Conservation (phyloP, 2,113 vertebrate genomes). For the Triplophysa dalaica region DNA sequence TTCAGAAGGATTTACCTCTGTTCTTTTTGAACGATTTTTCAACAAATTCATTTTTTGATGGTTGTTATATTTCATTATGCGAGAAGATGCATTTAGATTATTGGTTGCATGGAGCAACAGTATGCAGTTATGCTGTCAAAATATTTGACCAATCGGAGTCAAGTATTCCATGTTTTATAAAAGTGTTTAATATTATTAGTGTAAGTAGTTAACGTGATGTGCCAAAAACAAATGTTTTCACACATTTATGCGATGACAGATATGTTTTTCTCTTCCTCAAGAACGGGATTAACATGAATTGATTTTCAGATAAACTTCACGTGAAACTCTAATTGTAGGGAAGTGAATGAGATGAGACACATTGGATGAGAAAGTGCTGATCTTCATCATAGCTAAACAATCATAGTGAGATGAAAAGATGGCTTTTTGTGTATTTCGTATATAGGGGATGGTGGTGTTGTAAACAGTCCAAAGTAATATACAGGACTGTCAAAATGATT, state of each 20-base stretch:
- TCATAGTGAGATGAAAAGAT: neutral
- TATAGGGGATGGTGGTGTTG: slow-evolving; percentile 45
- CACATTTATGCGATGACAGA: no score
- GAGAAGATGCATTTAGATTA: no score
- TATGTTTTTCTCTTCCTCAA: neutral
- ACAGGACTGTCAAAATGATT: neutral
- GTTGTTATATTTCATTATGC: no score
- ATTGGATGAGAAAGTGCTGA: neutral
- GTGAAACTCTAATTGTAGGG: neutral
- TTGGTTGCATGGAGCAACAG: no score
- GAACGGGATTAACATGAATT: neutral
- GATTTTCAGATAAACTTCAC: neutral
- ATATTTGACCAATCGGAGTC: neutral
- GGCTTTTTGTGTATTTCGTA: neutral
- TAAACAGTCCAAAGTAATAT: slow-evolving; percentile 51
- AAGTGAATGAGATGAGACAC: neutral
- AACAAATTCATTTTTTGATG: no score
- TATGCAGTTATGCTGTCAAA: no score
- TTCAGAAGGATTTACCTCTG: slow-evolving; percentile 5
- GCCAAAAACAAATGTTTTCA: no score
- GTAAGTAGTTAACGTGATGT: neutral
- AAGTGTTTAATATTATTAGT: neutral
- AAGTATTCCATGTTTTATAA: neutral
- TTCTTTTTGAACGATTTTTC: neutral
- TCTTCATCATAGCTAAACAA: neutral